These are phyloP conservation scores for Merodon equestris DNA, from an alignment of 2,888 invertebrate genomes.

Conservation along the genomic window DNA sequence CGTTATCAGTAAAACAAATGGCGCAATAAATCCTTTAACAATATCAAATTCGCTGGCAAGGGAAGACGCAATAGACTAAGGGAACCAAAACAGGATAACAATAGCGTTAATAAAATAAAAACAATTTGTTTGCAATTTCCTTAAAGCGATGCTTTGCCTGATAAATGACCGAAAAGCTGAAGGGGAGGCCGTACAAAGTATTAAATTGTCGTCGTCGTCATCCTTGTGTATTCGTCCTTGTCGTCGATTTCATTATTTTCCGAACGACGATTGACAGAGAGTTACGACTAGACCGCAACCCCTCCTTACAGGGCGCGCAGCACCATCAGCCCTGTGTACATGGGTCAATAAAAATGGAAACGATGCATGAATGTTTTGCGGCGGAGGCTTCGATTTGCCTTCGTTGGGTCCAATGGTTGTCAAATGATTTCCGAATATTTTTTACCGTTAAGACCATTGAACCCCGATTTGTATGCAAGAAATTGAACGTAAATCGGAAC, in stretches of 20 bases:
- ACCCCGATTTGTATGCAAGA: too few species aligned
- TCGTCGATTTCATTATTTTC: too few species aligned
- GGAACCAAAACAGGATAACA: neutral
- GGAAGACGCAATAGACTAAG: neutral
- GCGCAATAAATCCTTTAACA: slow-evolving; percentile 52
- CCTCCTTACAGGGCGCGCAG: neutral
- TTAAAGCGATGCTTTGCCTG: slow-evolving; percentile 49
- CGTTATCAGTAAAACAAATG: slow-evolving; percentile 50
- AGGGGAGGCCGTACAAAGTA: neutral
- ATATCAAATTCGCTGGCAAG: slow-evolving; percentile 39
- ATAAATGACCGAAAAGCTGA: slow-evolving; percentile 33
- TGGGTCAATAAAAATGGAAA: slow-evolving; percentile 42
- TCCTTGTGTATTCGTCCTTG: too few species aligned
- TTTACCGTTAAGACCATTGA: neutral
- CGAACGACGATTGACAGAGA: neutral
- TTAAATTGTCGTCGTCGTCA: slow-evolving; percentile 11
- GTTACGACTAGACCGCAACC: slow-evolving; percentile 21
- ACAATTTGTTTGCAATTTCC: slow-evolving; percentile 59
- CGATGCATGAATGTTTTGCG: slow-evolving; percentile 18
- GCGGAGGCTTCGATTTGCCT: neutral
- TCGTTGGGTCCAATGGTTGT: too few species aligned
- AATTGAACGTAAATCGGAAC: too few species aligned
- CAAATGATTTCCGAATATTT: neutral
- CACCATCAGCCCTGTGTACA: neutral
- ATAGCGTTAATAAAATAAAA: slow-evolving; percentile 54